These are phyloP conservation scores for Denticeps clupeoides DNA, from an alignment of 2,797 vertebrate genomes.

Conservation along the genomic window DNA sequence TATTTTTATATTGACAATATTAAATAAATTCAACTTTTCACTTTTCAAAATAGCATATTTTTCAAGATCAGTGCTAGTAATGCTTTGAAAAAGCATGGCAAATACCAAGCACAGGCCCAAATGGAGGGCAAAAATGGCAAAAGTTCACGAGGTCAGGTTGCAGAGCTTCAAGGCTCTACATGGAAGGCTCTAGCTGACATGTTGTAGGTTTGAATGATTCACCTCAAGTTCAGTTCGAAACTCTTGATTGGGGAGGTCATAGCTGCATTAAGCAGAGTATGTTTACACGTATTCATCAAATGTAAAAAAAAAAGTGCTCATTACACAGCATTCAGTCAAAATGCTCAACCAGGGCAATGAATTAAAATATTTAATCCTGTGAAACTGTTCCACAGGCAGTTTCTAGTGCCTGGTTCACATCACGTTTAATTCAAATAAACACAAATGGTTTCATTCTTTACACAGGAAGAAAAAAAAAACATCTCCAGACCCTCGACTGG, in stretches of 20 bases:
- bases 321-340: background rate
- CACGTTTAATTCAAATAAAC: slow-evolving; percentile 47
- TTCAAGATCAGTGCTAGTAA: background rate
- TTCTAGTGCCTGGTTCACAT: slow-evolving; percentile 47
- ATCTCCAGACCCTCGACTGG: slow-evolving; percentile 17
- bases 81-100: background rate
- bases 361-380: slow-evolving; percentile 4
- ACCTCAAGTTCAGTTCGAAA: background rate
- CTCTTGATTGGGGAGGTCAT: slow-evolving; percentile 2
- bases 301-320: slow-evolving; percentile 2
- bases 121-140: background rate
- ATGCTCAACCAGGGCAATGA: slow-evolving; percentile 4
- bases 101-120: background rate
- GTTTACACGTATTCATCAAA: slow-evolving; percentile 3
- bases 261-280: slow-evolving; percentile 1
- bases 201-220: background rate
- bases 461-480: slow-evolving; percentile 40
- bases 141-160: background rate
- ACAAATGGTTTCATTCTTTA: slow-evolving; percentile 46
- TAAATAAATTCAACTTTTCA: slow-evolving; percentile 13
- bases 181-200: background rate
- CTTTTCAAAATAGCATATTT: slow-evolving; percentile 2
- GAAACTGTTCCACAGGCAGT: slow-evolving; percentile 35
- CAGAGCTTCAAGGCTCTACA: background rate
- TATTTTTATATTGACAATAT: slow-evolving; percentile 20